Evolutionary conservation across 2,888 invertebrate genomes (phyloP).

Genomic region (Euplagia quadripunctaria): DNA sequence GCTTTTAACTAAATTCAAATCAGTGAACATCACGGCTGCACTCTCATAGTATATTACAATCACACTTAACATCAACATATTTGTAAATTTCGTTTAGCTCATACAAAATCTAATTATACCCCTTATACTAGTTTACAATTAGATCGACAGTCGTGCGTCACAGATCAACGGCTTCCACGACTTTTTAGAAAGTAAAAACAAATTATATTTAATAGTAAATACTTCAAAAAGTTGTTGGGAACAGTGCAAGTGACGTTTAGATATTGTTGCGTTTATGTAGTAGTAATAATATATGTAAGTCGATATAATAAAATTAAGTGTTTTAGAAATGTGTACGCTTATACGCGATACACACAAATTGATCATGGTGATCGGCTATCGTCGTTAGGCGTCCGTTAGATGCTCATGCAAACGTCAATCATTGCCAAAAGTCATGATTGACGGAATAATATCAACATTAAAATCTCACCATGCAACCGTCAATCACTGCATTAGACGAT

Average conservation of each 20-base stretch:
- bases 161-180: slow-evolving; percentile 49
- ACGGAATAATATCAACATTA: too few relatives aligned
- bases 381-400: neutral
- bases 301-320: neutral
- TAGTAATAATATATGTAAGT: slow-evolving; percentile 12
- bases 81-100: slow-evolving; percentile 81
- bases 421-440: too few relatives aligned
- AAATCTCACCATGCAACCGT: too few relatives aligned
- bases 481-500: too few relatives aligned
- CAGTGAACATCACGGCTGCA: slow-evolving; percentile 38
- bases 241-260: slow-evolving; percentile 29
- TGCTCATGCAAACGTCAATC: neutral
- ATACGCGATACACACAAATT: neutral
- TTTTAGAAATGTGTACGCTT: neutral
- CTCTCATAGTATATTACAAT: slow-evolving; percentile 39
- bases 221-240: slow-evolving; percentile 68
- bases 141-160: slow-evolving; percentile 72
- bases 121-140: slow-evolving; percentile 66
- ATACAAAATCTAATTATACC: slow-evolving; percentile 84
- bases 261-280: slow-evolving; percentile 27
- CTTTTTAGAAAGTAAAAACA: slow-evolving; percentile 53
- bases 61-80: slow-evolving; percentile 65
- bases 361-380: neutral
- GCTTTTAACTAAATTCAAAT: slow-evolving; percentile 1
- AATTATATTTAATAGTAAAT: slow-evolving; percentile 65